Evolutionary conservation across 2,113 vertebrate species (phyloP), one percentile per base, ranked within the genome.

Genomic region (Pelecanoides urinatrix): DNA sequence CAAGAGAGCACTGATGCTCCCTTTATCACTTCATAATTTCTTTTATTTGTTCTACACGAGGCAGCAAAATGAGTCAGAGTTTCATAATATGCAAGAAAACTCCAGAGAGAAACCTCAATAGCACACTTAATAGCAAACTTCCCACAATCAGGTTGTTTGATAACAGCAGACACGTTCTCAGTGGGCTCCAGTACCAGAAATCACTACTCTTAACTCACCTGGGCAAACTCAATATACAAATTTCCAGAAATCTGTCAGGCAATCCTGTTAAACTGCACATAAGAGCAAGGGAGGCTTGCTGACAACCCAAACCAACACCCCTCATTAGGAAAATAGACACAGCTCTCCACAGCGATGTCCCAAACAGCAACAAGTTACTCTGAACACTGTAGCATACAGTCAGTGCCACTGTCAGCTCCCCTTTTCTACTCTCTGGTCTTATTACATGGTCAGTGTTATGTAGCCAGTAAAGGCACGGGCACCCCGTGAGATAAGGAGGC

Each of bases 31-130:
- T 81, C 23, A 5, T 47, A 25, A 80, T 86, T 86, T 81, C 32
- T 81, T 93, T 79, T 66, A 86, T 83, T 83, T 86, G 14, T 59
- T 92, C 40, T 83, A 70, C 11, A 3, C 7, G 66, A 88, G 21
- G 52, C 49, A 94, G 68, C 13, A 91, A 92, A 96, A 91, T 42
- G 13, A 96, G 67, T 86, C 55, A 88, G 53, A 83, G 13, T 80
- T 92, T 90, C 44, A 22, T 80, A 94, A 88, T 10, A 76, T 2
- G 20, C 19, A 75, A 86, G 49, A 90, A 50, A 90, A 83, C 9
- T 79, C 49, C 29, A 59, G 38, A 76, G 30, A 70, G 36, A 81
- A 83, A 25, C 80, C 62, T 67, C 65, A 42, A 7, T 2, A 53
- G 77, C 14, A 36, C 16, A 55, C n/a, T 71, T 49, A 79, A 78